phyloP scores from a whole-genome alignment of 2,113 vertebrate species.

The Cervus canadensis region DNA sequence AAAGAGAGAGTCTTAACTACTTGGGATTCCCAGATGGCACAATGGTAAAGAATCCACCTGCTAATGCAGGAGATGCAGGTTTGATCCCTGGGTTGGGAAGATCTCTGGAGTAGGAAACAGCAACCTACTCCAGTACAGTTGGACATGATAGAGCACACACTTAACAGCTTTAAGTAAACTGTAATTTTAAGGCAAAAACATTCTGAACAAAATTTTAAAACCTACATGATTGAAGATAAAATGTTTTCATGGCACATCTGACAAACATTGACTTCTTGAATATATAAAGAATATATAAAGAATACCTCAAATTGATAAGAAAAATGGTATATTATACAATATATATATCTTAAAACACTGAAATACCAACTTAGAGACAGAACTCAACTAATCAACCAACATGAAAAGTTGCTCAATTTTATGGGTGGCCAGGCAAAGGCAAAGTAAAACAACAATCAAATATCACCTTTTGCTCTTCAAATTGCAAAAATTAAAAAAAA shows the following conservation, averaged over 20 bases:
- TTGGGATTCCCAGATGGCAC: not conserved
- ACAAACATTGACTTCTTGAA: not conserved
- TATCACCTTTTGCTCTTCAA: not conserved
- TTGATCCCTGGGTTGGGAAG: not conserved
- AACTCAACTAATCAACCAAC: not conserved
- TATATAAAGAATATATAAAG: not conserved
- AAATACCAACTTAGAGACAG: not conserved
- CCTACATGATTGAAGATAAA: not conserved
- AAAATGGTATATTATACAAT: not conserved
- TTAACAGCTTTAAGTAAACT: not conserved
- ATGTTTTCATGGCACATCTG: not conserved
- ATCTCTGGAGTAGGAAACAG: not conserved
- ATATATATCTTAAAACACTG: not conserved
- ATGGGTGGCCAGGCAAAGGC: not conserved
- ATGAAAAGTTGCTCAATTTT: not conserved
- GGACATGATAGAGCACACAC: not conserved
- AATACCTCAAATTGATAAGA: not conserved
- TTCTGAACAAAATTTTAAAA: not conserved
- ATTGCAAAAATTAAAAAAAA: not conserved
- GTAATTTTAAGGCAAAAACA: not conserved
- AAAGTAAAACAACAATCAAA: not conserved
- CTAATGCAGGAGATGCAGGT: not conserved
- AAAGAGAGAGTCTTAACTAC: not conserved
- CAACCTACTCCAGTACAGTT: not conserved
- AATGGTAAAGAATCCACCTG: not conserved